Percentiles rank a stretch among this genome's conserved stretches.
Evolutionary conservation across 2,113 vertebrate species (phyloP).

Genomic region (Apeltes quadracus): DNA sequence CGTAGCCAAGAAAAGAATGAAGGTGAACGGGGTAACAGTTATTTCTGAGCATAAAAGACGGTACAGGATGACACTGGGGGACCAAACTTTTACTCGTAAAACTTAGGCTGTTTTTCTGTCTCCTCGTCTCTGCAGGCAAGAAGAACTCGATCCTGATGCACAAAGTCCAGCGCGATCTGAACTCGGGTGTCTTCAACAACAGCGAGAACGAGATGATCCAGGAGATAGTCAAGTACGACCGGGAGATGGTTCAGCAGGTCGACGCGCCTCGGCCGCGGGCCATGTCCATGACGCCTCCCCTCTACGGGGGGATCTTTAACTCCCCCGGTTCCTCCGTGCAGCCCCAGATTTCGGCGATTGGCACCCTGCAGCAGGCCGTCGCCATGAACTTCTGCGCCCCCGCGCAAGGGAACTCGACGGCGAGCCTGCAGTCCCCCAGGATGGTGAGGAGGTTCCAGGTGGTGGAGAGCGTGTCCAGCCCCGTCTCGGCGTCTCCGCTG

Average conservation of each 20-base stretch:
- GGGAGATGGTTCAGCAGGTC: constrained; percentile 95
- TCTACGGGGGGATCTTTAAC: constrained; percentile 65
- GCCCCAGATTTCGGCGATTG: constrained; percentile 88
- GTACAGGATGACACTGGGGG: too few relatives aligned
- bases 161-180: constrained; percentile 97
- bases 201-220: constrained; percentile 98
- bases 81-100: background rate
- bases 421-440: constrained; percentile 87
- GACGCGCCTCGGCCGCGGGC: constrained; percentile 85
- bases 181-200: constrained; percentile 97
- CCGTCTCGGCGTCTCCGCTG: constrained; percentile 81
- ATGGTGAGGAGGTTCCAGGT: constrained; percentile 89
- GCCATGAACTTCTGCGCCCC: constrained; percentile 97
- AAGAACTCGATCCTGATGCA: constrained; percentile 97
- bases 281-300: constrained; percentile 79
- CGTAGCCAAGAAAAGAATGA: background rate
- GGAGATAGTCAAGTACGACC: constrained; percentile 98
- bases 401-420: constrained; percentile 84
- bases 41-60: background rate
- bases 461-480: constrained; percentile 82
- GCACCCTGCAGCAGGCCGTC: constrained; percentile 93
- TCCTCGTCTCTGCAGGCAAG: constrained; percentile 83
- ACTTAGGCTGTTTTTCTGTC: background rate
- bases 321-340: constrained; percentile 76
- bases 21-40: background rate